Conservation (phyloP, 2,113 vertebrate species). For the Guaruba guarouba region DNA sequence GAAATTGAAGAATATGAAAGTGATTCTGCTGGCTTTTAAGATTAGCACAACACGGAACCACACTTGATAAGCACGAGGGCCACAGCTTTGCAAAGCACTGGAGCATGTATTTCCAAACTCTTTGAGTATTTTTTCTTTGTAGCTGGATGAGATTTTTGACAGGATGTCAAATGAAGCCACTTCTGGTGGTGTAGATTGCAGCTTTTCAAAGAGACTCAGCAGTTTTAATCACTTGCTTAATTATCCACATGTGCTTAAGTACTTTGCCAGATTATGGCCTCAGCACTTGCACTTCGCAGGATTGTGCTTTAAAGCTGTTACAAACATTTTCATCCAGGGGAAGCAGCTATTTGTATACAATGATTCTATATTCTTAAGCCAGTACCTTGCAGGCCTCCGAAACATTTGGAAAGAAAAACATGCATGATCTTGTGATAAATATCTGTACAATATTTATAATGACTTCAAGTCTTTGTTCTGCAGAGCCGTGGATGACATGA, state of each 20-base stretch:
- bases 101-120: slow-evolving; percentile 33
- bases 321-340: background rate
- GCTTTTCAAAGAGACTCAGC: slow-evolving; percentile 40
- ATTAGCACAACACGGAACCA: slow-evolving; percentile 1
- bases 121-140: slow-evolving; percentile 23
- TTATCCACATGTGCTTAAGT: slow-evolving; percentile 9
- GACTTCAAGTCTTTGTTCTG: background rate
- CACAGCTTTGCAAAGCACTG: background rate
- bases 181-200: slow-evolving; percentile 12
- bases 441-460: background rate
- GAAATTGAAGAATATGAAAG: background rate
- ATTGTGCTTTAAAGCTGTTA: background rate
- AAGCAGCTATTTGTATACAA: background rate
- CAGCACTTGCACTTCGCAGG: background rate
- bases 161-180: slow-evolving; percentile 35
- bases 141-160: slow-evolving; percentile 33
- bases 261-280: slow-evolving; percentile 5
- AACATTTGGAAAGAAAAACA: background rate
- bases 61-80: background rate
- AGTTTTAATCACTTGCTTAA: slow-evolving; percentile 50
- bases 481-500: background rate
- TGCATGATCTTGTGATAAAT: background rate
- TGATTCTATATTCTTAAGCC: background rate
- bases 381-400: background rate
- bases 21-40: slow-evolving; percentile 28